These are phyloP conservation scores for Hermaeophaga mercurialis DNA, from an alignment of 2,888 invertebrate genomes.

Conservation along the genomic window DNA sequence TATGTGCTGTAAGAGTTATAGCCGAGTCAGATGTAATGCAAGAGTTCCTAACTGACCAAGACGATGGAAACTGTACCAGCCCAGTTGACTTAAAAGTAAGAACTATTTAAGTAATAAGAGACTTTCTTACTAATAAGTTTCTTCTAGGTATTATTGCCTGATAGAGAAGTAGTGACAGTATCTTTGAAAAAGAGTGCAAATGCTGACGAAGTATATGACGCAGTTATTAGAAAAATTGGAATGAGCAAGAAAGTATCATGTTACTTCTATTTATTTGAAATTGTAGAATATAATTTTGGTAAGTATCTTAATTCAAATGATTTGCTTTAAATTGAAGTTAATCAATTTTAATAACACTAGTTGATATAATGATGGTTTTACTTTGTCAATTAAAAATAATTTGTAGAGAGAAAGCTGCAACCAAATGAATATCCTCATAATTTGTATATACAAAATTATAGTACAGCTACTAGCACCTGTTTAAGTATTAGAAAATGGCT, in stretches of 20 bases:
- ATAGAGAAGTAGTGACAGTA: conserved; percentile 87
- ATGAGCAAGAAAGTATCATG: conserved; percentile 81
- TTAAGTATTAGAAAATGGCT: conserved; percentile 88
- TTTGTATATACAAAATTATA: conserved; percentile 98
- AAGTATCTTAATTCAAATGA: conserved; percentile 49
- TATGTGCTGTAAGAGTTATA: conserved; percentile 96
- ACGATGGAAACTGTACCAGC: conserved; percentile 74
- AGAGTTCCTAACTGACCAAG: conserved; percentile 93
- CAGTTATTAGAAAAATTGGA: conserved; percentile 82
- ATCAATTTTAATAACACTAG: neutral
- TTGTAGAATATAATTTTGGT: conserved; percentile 97
- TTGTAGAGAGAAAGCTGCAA: conserved; percentile 87
- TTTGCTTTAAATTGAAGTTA: too few relatives aligned
- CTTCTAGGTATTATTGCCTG: conserved; percentile 77
- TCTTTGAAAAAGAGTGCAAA: conserved; percentile 87
- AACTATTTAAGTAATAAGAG: conserved; percentile 4
- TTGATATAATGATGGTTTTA: too few relatives aligned
- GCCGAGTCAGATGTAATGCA: conserved; percentile 97
- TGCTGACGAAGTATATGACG: conserved; percentile 89
- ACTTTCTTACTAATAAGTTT: neutral
- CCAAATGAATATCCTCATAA: conserved; percentile 96
- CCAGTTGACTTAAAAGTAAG: conserved; percentile 71
- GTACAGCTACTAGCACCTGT: conserved; percentile 95
- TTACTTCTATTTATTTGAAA: conserved; percentile 96
- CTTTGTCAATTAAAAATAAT: conserved; percentile 11